A percentile compares a stretch with the other conserved stretches of the same genome.
Evolutionary conservation across 2,888 invertebrate species (phyloP).

Genomic region (Notocelia uddmanniana): DNA sequence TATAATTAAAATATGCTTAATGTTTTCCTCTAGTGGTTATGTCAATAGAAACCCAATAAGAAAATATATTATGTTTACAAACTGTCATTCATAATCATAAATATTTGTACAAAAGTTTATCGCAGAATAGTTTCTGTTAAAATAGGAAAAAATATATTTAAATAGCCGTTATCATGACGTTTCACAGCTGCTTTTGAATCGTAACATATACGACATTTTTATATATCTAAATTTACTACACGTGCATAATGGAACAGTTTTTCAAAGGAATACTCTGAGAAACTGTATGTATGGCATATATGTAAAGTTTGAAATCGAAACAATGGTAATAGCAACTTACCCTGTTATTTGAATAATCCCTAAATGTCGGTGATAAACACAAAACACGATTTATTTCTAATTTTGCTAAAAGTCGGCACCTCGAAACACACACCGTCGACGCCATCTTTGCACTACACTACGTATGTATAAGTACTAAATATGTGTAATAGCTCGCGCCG

Average conservation of each 20-base stretch:
- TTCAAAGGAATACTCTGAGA: constrained; percentile 46
- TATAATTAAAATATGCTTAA: not conserved
- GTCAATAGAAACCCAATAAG: not conserved
- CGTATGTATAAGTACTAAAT: constrained; percentile 53
- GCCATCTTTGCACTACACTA: constrained; percentile 85
- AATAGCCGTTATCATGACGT: constrained; percentile 66
- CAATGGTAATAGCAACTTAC: constrained; percentile 67
- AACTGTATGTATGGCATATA: constrained; percentile 66
- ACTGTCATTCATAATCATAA: not conserved
- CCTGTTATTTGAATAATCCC: constrained; percentile 81
- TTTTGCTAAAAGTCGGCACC: constrained; percentile 86
- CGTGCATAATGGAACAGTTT: constrained; percentile 68
- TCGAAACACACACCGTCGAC: constrained; percentile 87
- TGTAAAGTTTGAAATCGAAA: constrained; percentile 53
- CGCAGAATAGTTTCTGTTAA: not conserved
- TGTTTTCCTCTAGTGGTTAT: not conserved
- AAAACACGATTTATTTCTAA: constrained; percentile 86
- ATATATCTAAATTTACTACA: constrained; percentile 65
- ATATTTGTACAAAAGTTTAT: not conserved
- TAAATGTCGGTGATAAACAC: constrained; percentile 83
- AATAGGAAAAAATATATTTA: constrained; percentile 44
- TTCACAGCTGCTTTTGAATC: constrained; percentile 71
- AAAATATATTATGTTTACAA: not conserved
- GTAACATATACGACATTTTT: constrained; percentile 53
- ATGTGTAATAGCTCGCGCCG: constrained; percentile 44